phyloP scores from a whole-genome alignment of 2,113 vertebrate species.

The Heterotilapia buettikoferi region DNA sequence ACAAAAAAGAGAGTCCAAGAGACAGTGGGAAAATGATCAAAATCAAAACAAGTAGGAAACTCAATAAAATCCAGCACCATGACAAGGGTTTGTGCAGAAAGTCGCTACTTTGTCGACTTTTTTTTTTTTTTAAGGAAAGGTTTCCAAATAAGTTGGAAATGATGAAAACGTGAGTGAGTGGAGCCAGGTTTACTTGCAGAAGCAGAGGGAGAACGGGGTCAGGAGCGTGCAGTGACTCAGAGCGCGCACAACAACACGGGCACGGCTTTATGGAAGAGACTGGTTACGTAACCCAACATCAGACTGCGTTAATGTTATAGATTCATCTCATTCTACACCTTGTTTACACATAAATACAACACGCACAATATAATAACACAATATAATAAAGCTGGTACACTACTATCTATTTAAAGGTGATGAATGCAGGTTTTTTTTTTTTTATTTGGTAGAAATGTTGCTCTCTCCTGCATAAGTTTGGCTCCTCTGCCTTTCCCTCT shows the following conservation, averaged over 20 bases:
- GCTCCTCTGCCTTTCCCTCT: not conserved
- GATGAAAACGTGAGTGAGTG: not conserved
- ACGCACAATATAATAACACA: not conserved
- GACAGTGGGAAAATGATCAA: not conserved
- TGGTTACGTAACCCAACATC: not conserved
- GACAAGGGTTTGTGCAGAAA: not conserved
- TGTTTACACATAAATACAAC: not conserved
- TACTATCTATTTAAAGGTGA: not conserved
- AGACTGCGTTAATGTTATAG: not conserved
- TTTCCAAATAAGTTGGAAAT: not conserved
- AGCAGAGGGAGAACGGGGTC: not conserved
- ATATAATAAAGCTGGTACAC: not conserved
- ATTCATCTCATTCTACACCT: not conserved
- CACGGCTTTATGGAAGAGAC: not conserved
- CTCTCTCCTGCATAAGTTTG: not conserved
- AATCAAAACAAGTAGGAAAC: not conserved
- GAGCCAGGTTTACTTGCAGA: not conserved
- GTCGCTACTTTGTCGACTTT: not conserved
- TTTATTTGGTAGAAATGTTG: not conserved
- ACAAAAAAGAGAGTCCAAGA: not conserved
- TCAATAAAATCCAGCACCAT: not conserved
- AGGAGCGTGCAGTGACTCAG: not conserved
- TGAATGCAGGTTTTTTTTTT: fast-evolving
- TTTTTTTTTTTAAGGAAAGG: not conserved
- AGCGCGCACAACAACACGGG: not conserved